These are phyloP conservation scores for Nematolebias whitei DNA, from an alignment of 2,113 vertebrate species.

Conservation along the genomic window DNA sequence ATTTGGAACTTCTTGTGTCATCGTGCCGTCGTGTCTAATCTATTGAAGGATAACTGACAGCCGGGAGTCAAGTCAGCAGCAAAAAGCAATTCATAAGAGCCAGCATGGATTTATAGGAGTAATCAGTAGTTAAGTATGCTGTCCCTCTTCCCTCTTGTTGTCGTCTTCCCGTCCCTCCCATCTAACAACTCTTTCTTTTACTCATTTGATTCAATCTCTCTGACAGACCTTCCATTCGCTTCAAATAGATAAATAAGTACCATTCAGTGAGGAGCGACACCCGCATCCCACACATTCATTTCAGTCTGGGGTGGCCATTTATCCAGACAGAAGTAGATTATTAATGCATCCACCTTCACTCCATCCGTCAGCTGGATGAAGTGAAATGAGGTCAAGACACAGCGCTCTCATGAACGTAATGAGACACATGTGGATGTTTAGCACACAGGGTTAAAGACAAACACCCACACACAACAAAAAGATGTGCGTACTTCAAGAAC, in stretches of 20 bases:
- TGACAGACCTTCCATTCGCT: constrained; percentile 59
- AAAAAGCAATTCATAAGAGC: constrained; percentile 34
- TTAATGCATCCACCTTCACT: constrained; percentile 52
- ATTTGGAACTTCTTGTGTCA: constrained; percentile 26
- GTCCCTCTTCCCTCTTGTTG: constrained; percentile 22
- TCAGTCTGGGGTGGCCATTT: constrained; percentile 42
- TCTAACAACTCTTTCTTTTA: constrained; percentile 40
- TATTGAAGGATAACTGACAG: constrained; percentile 10
- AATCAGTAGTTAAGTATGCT: constrained; percentile 45
- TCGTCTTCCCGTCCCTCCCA: constrained; percentile 32
- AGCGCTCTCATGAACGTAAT: constrained; percentile 1
- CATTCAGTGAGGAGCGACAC: constrained; percentile 32
- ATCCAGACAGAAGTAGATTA: constrained; percentile 54
- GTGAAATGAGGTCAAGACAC: constrained; percentile 44
- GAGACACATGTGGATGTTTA: constrained; percentile 29
- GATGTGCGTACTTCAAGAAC: neutral
- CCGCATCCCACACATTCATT: constrained; percentile 29
- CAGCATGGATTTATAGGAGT: constrained; percentile 36
- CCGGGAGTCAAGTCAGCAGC: constrained; percentile 2
- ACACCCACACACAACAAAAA: neutral
- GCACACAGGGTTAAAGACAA: constrained; percentile 19
- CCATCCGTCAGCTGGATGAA: constrained; percentile 31
- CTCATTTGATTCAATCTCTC: constrained; percentile 53
- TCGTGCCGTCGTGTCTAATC: constrained; percentile 1
- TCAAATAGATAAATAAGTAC: constrained; percentile 62